These are phyloP conservation scores for Harpalus rufipes DNA, from an alignment of 2,888 invertebrate genomes.

Conservation along the genomic window DNA sequence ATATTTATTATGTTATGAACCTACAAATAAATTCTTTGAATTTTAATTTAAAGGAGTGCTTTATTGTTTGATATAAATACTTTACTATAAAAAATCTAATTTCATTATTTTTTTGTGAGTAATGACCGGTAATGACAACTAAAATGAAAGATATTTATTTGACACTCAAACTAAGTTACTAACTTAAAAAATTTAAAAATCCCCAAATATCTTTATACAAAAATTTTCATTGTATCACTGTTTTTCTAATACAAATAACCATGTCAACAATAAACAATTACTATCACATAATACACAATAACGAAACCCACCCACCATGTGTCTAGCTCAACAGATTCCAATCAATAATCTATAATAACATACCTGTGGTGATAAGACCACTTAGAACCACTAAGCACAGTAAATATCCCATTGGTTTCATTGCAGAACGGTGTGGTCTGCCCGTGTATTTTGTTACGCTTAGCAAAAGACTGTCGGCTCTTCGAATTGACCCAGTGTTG, in stretches of 20 bases:
- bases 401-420: neutral
- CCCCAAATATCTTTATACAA: too few species aligned
- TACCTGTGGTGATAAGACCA: constrained; percentile 4
- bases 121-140: too few species aligned
- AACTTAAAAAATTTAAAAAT: too few species aligned
- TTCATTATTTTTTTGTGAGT: too few species aligned
- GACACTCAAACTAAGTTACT: too few species aligned
- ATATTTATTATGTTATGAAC: too few species aligned
- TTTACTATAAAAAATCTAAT: too few species aligned
- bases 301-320: neutral
- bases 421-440: neutral
- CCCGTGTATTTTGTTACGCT: neutral
- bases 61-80: too few species aligned
- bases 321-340: neutral
- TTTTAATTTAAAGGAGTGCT: too few species aligned
- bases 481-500: neutral
- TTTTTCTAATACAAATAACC: neutral
- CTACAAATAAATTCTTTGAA: too few species aligned
- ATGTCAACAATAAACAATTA: neutral
- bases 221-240: too few species aligned
- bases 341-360: neutral
- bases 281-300: neutral
- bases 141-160: too few species aligned
- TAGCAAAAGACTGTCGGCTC: neutral
- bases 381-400: neutral